Evolutionary conservation across 2,113 vertebrate species (phyloP), one percentile per base, ranked within the genome.

Genomic region (Felis chaus): DNA sequence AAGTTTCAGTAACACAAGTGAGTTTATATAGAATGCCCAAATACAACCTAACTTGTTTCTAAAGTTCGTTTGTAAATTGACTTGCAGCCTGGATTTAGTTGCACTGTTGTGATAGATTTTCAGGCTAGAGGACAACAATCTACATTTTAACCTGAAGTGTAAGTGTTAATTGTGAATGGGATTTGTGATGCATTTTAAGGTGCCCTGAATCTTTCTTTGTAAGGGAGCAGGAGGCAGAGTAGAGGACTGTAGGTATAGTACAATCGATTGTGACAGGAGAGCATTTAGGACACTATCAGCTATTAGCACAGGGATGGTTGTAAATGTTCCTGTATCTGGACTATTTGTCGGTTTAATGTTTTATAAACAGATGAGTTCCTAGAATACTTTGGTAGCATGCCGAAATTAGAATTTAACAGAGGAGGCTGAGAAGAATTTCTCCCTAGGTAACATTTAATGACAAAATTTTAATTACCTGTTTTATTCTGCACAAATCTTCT

Each of bases 401-500:
- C 21, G 82, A 91, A 91, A 93, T 21, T 74, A n/a, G 79, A 97
- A 93, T 6, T 91, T 69, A 95, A 91, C 53, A 93, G 33, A 76
- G 33, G 33, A 94, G 57, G 82, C 31, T 33, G 25, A 93, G 71
- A 96, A 63, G 85, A 93, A 84, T 89, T 81, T 91, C 50, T 89
- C 8, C 7, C 48, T 71, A 76, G 10, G 36, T 33, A 83, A 92
- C n/a, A 90, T 81, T 86, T 91, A 89, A 82, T 61, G 36, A 81
- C 78, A 71, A 91, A 97, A 97, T 98, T 94, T 94, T 65, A 98
- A 80, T 98, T 98, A 99, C 99, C 99, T 99, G 99, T 98, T 99
- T 99, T 98, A 99, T 99, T 98, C 99, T 99, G 99, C 99, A 99
- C 94, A 99, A 99, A 98, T 99, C 99, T 98, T 99, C 99, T 73